Evolutionary conservation across 2,888 invertebrate species (phyloP), one percentile per base, ranked within the genome.

Genomic region (Pycnomerus fuliginosus): DNA sequence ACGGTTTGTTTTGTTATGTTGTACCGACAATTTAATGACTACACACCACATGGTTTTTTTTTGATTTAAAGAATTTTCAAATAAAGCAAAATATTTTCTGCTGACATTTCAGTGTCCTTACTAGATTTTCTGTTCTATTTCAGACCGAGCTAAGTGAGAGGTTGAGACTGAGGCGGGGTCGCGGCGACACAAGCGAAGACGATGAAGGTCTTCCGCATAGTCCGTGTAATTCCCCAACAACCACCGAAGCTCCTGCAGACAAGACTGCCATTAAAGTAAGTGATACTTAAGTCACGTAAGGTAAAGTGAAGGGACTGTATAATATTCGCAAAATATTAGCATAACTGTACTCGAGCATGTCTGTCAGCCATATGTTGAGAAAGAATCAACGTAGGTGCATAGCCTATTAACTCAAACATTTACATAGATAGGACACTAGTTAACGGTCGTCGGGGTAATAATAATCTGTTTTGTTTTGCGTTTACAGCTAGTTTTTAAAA

Each of bases 111-210:
- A 10, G 11, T 39, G 39, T 31, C 39, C 39, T 39, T 32, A 39
- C 32, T n/a, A 11, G 16, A 39, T 24, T 39, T 31, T 39, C 25
- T 44, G 37, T 33, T 41, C 53, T 52, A 50, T 75, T 68, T 7
- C 75, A 87, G 87, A 85, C 84, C 69, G 87, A 87, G 76, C 75
- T 87, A 64, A 82, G 83, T 60, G 85, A 85, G 74, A 85, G 83
- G 53, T 78, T 87, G 56, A 74, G 80, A 53, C 73, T 78, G 61
- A 75, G 85, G 53, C 76, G 85, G 56, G 80, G 82, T 59, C 80
- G 84, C 30, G 84, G 81, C 10, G 84, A 85, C 69, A 82, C 80
- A 60, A 84, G 84, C 57, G 82, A 81, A 61, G 80, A 80, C 61
- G 88, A 87, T 71, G 77, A 84, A 58, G 87, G 87, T 16, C 74